phyloP scores from a whole-genome alignment of 2,888 invertebrate species.

The Phragmatobia fuliginosa region DNA sequence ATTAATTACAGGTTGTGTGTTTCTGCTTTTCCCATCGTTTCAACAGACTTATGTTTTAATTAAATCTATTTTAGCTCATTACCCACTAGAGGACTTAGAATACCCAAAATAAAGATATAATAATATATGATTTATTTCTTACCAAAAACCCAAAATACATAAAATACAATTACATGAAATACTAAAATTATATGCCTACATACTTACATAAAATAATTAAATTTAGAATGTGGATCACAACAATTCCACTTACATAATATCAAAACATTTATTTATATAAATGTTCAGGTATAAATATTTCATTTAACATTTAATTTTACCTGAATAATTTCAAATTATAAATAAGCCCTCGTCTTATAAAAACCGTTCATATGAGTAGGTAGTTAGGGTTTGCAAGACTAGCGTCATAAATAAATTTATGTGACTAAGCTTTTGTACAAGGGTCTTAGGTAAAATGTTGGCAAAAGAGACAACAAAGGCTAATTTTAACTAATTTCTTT shows the following conservation, averaged over 20 bases:
- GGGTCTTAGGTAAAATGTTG: neutral
- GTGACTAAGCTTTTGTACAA: neutral
- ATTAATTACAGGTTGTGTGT: neutral
- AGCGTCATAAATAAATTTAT: conserved; percentile 3
- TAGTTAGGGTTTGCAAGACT: neutral
- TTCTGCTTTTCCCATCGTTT: neutral
- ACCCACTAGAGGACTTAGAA: too few relatives aligned
- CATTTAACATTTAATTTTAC: neutral
- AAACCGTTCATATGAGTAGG: neutral
- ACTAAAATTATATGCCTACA: too few relatives aligned
- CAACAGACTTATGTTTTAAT: neutral
- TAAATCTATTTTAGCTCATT: neutral
- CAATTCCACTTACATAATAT: neutral
- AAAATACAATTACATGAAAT: too few relatives aligned
- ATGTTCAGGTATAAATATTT: neutral
- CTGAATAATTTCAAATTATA: neutral
- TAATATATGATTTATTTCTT: too few relatives aligned
- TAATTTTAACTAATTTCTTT: conserved; percentile 23
- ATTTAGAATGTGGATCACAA: neutral
- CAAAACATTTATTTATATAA: neutral
- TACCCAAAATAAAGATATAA: neutral
- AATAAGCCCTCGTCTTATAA: neutral
- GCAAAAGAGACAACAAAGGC: conserved; percentile 39
- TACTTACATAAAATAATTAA: too few relatives aligned
- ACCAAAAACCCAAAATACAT: too few relatives aligned